Evolutionary conservation across 2,888 invertebrate genomes (phyloP), one percentile per base, ranked within the genome.

Genomic region (Erannis defoliaria): DNA sequence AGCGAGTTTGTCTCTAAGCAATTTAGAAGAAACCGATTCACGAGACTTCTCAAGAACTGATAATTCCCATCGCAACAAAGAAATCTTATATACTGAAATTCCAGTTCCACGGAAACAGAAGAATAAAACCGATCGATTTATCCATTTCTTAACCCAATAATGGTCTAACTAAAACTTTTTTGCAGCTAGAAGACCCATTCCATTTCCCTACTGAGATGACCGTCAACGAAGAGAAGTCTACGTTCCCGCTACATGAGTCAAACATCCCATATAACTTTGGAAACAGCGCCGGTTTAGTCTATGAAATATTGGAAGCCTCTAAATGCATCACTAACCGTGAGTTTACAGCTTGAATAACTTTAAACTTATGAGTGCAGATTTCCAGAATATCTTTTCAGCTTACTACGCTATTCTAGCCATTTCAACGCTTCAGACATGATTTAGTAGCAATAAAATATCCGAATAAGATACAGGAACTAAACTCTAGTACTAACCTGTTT

Each of bases 281-380:
- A 0, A 97, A 97, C 76, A 96, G 96, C 58, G 94, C 94, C 23
- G 97, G 96, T 1, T 86, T 97, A 58, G 92, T 95, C 18, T 97
- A 95, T 78, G 95, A 97, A 88, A 96, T 97, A 1, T 89, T 94
- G 49, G 96, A 97, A 86, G 96, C 94, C 1, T 94, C 95, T 23
- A 90, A 94, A 67, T 97, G 97, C 75, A 94, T 97, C 31, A 86
- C 92, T 76, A 80, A 80, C 75, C 90, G 92, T 92, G 19, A 53
- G 50, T 53, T 14, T 3, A 14, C n/a, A n/a, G 2, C 6, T 21
- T 1, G 23, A 23, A 5, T 42, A 8, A 42, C 14, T 2, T 23
- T 38, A 16, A 16, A 38, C 16, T 3, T 9, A 5, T 10, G 16
- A 35, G 3, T 14, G 6, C 4, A 35, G 12, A 33, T 12, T 23